Evolutionary conservation across 2,113 vertebrate genomes (phyloP).

Genomic region (Kryptolebias marmoratus): DNA sequence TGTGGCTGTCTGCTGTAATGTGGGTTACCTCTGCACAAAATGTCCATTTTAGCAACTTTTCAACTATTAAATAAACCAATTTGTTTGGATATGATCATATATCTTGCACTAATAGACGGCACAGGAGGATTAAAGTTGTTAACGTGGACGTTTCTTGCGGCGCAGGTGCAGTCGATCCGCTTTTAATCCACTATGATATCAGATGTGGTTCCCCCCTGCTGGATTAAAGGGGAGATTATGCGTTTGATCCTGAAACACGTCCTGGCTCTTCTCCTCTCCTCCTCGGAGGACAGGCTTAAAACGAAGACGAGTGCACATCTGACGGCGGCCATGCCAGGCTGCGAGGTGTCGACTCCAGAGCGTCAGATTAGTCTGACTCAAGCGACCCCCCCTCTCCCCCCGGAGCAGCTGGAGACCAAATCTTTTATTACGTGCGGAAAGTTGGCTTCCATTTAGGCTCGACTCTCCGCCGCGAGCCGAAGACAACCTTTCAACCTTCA

Average conservation of each 20-base stretch:
- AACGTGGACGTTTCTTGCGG: slow-evolving; percentile 22
- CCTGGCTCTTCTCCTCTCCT: slow-evolving; percentile 10
- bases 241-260: slow-evolving; percentile 31
- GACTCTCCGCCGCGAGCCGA: neutral
- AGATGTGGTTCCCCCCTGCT: slow-evolving; percentile 8
- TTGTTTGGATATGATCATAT: neutral
- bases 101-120: too few species aligned
- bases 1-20: neutral
- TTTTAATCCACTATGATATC: slow-evolving; percentile 46
- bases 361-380: slow-evolving; percentile 28
- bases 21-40: neutral
- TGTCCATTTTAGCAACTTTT: neutral
- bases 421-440: slow-evolving; percentile 12
- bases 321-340: slow-evolving; percentile 26
- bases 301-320: slow-evolving; percentile 24
- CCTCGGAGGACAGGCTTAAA: slow-evolving; percentile 17
- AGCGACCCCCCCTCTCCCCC: neutral
- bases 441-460: neutral
- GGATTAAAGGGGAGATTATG: slow-evolving; percentile 44
- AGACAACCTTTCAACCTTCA: neutral
- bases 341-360: slow-evolving; percentile 25
- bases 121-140: slow-evolving; percentile 18
- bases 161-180: slow-evolving; percentile 14
- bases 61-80: neutral
- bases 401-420: slow-evolving; percentile 10